These are phyloP conservation scores for Erpobdella octoculata DNA, from an alignment of 2,888 invertebrate genomes.

Conservation along the genomic window DNA sequence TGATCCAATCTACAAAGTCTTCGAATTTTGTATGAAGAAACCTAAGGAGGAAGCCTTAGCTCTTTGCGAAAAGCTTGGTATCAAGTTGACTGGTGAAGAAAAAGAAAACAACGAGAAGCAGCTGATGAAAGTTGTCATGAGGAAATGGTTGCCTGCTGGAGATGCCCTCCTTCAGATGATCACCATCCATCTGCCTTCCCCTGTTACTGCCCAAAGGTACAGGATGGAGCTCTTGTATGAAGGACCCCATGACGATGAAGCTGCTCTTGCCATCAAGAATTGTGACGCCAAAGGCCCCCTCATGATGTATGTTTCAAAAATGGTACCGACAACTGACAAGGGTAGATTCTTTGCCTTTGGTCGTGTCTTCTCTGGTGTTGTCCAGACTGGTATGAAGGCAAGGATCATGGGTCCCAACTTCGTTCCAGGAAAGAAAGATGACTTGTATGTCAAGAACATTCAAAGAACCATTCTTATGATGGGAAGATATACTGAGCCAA, in stretches of 20 bases:
- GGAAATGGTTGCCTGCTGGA: slow-evolving; percentile 97
- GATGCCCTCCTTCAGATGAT: slow-evolving; percentile 99
- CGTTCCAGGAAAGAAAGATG: slow-evolving; percentile 94
- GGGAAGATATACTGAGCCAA: slow-evolving; percentile 98
- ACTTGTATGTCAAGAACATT: slow-evolving; percentile 95
- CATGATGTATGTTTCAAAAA: slow-evolving; percentile 99
- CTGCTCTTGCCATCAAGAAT: slow-evolving; percentile 68
- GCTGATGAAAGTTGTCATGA: slow-evolving; percentile 83
- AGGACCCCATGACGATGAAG: slow-evolving; percentile 91
- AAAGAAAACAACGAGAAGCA: slow-evolving; percentile 92
- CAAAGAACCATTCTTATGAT: slow-evolving; percentile 99
- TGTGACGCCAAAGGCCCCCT: slow-evolving; percentile 94
- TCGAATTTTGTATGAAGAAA: slow-evolving; percentile 80
- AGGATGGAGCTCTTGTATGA: slow-evolving; percentile 98
- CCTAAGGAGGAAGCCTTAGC: slow-evolving; percentile 85
- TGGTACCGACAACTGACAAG: slow-evolving; percentile 99
- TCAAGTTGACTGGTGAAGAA: slow-evolving; percentile 86
- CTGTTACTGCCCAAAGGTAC: slow-evolving; percentile 96
- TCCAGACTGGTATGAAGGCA: slow-evolving; percentile 61
- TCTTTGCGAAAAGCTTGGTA: slow-evolving; percentile 80
- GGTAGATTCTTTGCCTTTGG: slow-evolving; percentile 99
- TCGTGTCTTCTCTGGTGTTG: slow-evolving; percentile 94
- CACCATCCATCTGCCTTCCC: slow-evolving; percentile 96
- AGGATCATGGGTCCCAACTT: slow-evolving; percentile 99
- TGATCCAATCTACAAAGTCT: slow-evolving; percentile 94